Evolutionary conservation across 1,140 invertebrate species (phyloP), one percentile per base, ranked within the genome.

Genomic region (Listronotus oregonensis): DNA sequence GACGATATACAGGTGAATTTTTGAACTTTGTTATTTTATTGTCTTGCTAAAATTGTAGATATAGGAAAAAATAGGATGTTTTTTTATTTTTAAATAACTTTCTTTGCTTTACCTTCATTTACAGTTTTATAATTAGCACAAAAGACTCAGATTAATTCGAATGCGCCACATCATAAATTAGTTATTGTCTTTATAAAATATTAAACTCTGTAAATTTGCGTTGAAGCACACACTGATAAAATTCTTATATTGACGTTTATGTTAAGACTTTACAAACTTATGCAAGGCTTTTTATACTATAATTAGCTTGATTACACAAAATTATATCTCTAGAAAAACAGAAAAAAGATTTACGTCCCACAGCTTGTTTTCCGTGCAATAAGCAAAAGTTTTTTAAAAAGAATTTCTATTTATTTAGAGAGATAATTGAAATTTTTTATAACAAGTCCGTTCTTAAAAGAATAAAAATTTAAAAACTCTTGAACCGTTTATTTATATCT

Each of bases 171-270:
- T 52, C 31, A 39, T 52, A 52, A 52, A 52, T 52, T 52, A 52
- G 31, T 32, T 52, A 52, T 52, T 52, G 50, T 52, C 50, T 34
- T 52, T 52, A 18, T 14, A 8, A 46, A 52, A 49, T 21, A 11
- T 49, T 18, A 52, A 37, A 14, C n/a, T 52, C 7, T 34, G 50
- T 52, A 52, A 39, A 52, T 14, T 37, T 50, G 17, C 12, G 17
- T 37, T 37, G 10, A 52, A 11, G 5, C n/a, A 52, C n/a, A 52
- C 8, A 14, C 31, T 52, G 50, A 52, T 52, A 52, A 52, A n/a
- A 61, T 42, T 61, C 58, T 51, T 52, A 49, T 59, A 61, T 61
- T 61, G 58, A 51, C 58, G 58, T 61, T 51, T 47, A n/a, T 17
- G 34, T 60, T 61, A 61, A 61, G 44, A 61, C 21, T 51, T 18